Conservation (phyloP, 2,888 invertebrate genomes). For the Phaonia tiefii region DNA sequence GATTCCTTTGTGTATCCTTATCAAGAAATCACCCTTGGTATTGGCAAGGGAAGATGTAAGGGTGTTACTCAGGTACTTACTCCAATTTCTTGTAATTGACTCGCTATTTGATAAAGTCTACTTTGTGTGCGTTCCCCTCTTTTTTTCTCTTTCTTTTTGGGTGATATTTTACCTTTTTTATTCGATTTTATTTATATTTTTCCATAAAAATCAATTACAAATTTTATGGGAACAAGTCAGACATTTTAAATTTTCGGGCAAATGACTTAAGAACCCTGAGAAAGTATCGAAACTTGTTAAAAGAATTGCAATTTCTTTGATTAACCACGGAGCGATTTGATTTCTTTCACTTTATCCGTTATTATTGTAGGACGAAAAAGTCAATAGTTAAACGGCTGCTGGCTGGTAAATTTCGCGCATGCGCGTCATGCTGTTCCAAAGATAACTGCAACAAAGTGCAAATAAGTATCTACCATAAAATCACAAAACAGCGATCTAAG, state of each 20-base stretch:
- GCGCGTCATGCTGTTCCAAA: no score
- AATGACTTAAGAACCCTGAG: conserved; percentile 36
- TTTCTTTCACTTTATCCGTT: no score
- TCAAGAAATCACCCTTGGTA: conserved; percentile 21
- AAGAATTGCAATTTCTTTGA: no score
- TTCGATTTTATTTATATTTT: conserved; percentile 18
- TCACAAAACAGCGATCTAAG: no score
- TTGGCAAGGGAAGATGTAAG: not conserved
- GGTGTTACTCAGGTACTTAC: conserved; percentile 33
- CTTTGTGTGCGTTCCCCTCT: not conserved
- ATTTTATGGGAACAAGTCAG: conserved; percentile 37
- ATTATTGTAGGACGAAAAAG: no score
- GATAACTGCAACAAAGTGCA: no score
- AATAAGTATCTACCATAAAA: no score
- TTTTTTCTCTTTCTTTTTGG: conserved; percentile 37
- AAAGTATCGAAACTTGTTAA: no score
- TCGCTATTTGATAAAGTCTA: conserved; percentile 25
- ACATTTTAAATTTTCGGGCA: not conserved
- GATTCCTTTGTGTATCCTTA: conserved; percentile 54
- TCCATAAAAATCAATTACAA: conserved; percentile 42
- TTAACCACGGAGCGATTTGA: no score
- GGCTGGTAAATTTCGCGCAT: no score
- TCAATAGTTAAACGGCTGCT: no score
- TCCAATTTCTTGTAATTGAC: conserved; percentile 55
- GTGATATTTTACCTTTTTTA: conserved; percentile 52